Conservation (phyloP, 2,113 vertebrate species). For the Chloebia gouldiae region DNA sequence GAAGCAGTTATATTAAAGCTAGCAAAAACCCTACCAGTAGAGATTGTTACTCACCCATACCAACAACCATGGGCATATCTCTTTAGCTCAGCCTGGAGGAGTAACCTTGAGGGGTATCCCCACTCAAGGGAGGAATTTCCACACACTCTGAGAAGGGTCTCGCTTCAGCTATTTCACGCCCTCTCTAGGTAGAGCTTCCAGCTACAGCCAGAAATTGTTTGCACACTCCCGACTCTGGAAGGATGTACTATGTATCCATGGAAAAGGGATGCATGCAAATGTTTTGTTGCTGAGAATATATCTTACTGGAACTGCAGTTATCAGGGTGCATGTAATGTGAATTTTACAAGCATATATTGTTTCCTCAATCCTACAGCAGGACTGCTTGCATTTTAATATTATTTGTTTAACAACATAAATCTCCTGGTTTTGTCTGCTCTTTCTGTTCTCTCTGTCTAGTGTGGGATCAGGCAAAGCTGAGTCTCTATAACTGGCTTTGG, state of each 20-base stretch:
- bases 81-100: not conserved
- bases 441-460: conserved; percentile 72
- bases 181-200: not conserved
- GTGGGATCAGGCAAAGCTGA: conserved; percentile 96
- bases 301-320: not conserved
- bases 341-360: not conserved
- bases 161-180: not conserved
- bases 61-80: not conserved
- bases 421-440: not conserved
- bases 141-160: not conserved
- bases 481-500: conserved; percentile 97
- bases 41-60: not conserved
- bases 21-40: not conserved
- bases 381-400: not conserved
- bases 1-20: not conserved
- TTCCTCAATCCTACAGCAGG: not conserved
- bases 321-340: not conserved
- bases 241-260: not conserved
- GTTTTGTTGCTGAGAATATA: not conserved
- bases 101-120: not conserved
- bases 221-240: not conserved
- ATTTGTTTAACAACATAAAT: not conserved
- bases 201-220: not conserved
- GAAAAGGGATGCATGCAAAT: not conserved
- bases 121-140: not conserved